Percentiles rank a stretch among this genome's conserved stretches.
Conservation (phyloP, 2,113 vertebrate species). For the Chrysemys picta region DNA sequence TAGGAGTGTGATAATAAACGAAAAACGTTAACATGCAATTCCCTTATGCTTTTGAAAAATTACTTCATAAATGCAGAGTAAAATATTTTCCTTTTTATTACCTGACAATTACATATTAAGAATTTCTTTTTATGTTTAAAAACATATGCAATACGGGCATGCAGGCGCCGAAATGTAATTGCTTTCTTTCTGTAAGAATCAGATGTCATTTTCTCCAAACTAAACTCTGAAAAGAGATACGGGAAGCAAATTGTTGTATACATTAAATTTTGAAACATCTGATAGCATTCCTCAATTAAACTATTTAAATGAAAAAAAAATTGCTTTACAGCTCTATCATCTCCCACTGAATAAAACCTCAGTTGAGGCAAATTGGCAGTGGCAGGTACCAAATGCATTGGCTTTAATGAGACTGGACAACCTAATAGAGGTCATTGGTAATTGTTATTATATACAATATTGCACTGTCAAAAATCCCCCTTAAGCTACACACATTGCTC, state of each 20-base stretch:
- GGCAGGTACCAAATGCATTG: conserved; percentile 88
- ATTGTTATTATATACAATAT: conserved; percentile 93
- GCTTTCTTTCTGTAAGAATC: conserved; percentile 88
- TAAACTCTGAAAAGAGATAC: conserved; percentile 84
- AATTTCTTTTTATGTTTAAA: conserved; percentile 90
- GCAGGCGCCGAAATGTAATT: conserved; percentile 86
- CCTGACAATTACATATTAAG: conserved; percentile 90
- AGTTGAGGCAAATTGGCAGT: conserved; percentile 93
- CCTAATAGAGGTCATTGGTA: conserved; percentile 92
- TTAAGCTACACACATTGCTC: conserved; percentile 75
- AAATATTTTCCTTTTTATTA: conserved; percentile 89
- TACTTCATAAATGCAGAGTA: conserved; percentile 87
- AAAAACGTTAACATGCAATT: conserved; percentile 85
- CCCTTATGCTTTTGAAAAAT: conserved; percentile 89
- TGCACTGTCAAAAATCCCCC: conserved; percentile 81
- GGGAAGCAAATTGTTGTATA: conserved; percentile 87
- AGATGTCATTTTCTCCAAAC: conserved; percentile 88
- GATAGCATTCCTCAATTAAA: conserved; percentile 98
- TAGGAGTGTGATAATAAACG: conserved; percentile 83
- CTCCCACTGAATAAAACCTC: conserved; percentile 91
- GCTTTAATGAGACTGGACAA: conserved; percentile 88
- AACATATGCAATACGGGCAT: conserved; percentile 84
- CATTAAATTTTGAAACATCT: conserved; percentile 95
- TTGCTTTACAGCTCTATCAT: conserved; percentile 97
- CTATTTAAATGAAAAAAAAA: conserved; percentile 93